These are phyloP conservation scores for Drosophila paulistorum DNA, from an alignment of 1,140 invertebrate genomes.

Conservation along the genomic window DNA sequence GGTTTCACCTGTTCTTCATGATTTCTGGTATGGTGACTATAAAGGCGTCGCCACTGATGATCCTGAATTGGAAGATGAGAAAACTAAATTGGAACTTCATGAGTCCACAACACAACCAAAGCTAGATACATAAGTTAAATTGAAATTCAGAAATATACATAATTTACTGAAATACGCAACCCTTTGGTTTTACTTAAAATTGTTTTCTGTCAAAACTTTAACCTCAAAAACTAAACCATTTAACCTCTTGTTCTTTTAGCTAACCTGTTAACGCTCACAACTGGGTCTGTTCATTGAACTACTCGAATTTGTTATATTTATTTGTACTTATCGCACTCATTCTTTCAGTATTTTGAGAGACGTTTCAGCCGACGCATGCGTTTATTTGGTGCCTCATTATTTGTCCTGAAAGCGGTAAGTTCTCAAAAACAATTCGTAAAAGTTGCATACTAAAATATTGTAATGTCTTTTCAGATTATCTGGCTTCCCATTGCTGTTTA, in stretches of 20 bases:
- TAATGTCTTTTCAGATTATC: constrained; percentile 83
- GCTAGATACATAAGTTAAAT: constrained; percentile 6
- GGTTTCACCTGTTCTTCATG: constrained; percentile 46
- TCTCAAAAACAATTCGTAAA: background rate
- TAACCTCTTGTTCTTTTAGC: constrained; percentile 17
- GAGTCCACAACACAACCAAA: constrained; percentile 31
- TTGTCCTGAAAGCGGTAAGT: constrained; percentile 88
- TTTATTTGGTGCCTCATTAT: constrained; percentile 89
- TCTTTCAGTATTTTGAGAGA: constrained; percentile 90
- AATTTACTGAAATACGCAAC: background rate
- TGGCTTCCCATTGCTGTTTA: constrained; percentile 90
- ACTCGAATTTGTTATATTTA: constrained; percentile 6
- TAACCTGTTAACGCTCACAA: constrained; percentile 12
- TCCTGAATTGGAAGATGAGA: constrained; percentile 21
- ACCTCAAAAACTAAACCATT: constrained; percentile 11
- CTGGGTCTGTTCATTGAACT: constrained; percentile 16
- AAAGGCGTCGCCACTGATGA: constrained; percentile 36
- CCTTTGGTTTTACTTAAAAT: constrained; percentile 31
- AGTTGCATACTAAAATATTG: background rate
- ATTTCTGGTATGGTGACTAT: constrained; percentile 61
- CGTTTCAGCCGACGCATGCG: constrained; percentile 90
- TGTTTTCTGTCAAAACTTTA: background rate
- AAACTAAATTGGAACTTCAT: constrained; percentile 3
- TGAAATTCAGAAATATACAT: constrained; percentile 27
- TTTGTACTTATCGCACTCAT: constrained; percentile 61